These are phyloP conservation scores for Cnemophilus loriae DNA, from an alignment of 2,113 vertebrate genomes.

Conservation along the genomic window DNA sequence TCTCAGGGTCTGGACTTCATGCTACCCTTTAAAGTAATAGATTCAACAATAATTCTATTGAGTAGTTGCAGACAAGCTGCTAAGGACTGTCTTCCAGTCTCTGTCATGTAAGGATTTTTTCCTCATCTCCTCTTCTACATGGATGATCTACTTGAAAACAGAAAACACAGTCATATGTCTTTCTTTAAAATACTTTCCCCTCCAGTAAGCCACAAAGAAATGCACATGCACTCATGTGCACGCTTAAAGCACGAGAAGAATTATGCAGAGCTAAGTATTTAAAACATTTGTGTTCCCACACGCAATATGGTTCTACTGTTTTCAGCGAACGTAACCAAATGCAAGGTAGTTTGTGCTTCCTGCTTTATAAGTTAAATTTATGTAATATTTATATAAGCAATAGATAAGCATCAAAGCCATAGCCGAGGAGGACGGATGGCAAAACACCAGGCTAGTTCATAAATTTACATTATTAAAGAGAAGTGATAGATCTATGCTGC, in stretches of 20 bases:
- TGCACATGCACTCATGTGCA: not conserved
- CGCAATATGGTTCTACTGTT: slow-evolving; percentile 14
- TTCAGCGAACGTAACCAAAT: not conserved
- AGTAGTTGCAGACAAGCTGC: not conserved
- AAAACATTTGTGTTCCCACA: slow-evolving; percentile 27
- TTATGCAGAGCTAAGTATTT: slow-evolving; percentile 25
- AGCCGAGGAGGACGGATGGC: not conserved
- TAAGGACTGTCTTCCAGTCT: not conserved
- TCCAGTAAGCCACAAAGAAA: not conserved
- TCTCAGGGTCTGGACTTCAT: not conserved
- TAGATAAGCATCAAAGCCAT: not conserved
- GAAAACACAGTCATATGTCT: not conserved
- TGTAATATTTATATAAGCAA: slow-evolving; percentile 29
- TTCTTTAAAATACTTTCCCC: not conserved
- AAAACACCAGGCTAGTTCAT: not conserved
- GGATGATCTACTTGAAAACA: not conserved
- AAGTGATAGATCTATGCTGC: not conserved
- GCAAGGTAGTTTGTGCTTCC: not conserved
- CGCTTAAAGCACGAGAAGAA: not conserved
- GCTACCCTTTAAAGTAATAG: not conserved
- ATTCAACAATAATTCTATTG: not conserved
- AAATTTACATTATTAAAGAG: slow-evolving; percentile 7
- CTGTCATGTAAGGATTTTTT: not conserved
- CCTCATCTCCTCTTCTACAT: not conserved
- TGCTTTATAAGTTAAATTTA: not conserved